These are phyloP conservation scores for Zaprionus ornatus DNA, from an alignment of 1,140 invertebrate species.

Conservation along the genomic window DNA sequence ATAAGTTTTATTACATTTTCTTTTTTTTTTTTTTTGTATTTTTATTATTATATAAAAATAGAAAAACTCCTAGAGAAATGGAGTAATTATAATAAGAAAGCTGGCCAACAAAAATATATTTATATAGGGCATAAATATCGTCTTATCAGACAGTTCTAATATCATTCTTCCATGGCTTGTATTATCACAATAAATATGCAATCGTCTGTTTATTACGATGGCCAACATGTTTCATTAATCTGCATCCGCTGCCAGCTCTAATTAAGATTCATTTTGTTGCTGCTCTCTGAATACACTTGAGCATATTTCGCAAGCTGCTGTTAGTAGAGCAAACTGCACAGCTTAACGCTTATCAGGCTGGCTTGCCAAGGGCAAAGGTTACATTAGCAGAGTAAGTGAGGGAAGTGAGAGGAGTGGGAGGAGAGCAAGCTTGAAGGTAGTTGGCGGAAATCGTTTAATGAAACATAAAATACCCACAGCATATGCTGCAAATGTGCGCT, in stretches of 20 bases:
- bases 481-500: slow-evolving; percentile 49
- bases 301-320: slow-evolving; percentile 23
- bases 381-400: slow-evolving; percentile 4
- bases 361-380: slow-evolving; percentile 37
- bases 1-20: no score
- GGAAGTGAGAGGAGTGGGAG: no score
- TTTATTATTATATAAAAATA: no score
- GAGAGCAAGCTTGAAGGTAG: slow-evolving; percentile 3
- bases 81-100: neutral
- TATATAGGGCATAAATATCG: neutral
- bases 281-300: slow-evolving; percentile 3
- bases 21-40: no score
- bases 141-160: neutral
- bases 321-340: slow-evolving; percentile 6
- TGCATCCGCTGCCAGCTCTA: slow-evolving; percentile 28
- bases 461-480: slow-evolving; percentile 39
- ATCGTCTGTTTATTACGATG: slow-evolving; percentile 20
- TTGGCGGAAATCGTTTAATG: slow-evolving; percentile 37
- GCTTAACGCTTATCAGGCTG: slow-evolving; percentile 15
- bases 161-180: neutral
- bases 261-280: slow-evolving; percentile 51
- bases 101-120: neutral
- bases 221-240: slow-evolving; percentile 42
- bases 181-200: slow-evolving; percentile 31
- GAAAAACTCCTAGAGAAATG: no score